Conservation (phyloP, 2,113 vertebrate species). For the Protobothrops mucrosquamatus region DNA sequence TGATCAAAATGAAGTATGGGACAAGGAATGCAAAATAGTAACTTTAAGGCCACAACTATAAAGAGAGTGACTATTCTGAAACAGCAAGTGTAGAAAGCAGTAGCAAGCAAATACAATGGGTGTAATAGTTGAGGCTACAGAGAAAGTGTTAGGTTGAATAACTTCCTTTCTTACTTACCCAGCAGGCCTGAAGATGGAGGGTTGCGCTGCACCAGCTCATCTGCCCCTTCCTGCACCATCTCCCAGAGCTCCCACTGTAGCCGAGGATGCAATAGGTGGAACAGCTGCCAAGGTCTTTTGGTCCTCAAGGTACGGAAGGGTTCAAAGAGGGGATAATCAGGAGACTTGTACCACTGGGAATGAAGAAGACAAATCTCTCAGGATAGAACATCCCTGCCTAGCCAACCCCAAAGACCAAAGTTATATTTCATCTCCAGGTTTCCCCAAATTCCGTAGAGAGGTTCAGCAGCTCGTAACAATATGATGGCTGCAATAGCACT, state of each 20-base stretch:
- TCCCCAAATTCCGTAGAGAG: not conserved
- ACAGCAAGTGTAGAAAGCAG: not conserved
- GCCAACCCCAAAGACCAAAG: not conserved
- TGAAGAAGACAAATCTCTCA: not conserved
- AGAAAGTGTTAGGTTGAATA: not conserved
- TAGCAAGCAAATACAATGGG: not conserved
- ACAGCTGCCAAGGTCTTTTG: conserved; percentile 73
- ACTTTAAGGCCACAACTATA: not conserved
- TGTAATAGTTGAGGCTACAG: not conserved
- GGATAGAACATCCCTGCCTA: not conserved
- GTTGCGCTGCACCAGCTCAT: conserved; percentile 76
- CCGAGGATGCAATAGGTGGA: conserved; percentile 76
- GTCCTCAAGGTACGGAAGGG: conserved; percentile 73
- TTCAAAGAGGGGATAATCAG: conserved; percentile 78
- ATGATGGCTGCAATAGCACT: not conserved
- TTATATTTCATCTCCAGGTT: not conserved
- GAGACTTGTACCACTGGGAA: conserved; percentile 74
- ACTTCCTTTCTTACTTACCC: conserved; percentile 52
- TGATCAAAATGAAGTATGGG: not conserved
- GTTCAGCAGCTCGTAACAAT: not conserved
- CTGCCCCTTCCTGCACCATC: conserved; percentile 75
- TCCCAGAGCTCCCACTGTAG: conserved; percentile 78
- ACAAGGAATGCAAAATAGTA: not conserved
- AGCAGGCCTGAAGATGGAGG: conserved; percentile 78
- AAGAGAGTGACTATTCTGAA: not conserved